Conservation (phyloP, 2,797 vertebrate species). For the Echeneis naucrates region DNA sequence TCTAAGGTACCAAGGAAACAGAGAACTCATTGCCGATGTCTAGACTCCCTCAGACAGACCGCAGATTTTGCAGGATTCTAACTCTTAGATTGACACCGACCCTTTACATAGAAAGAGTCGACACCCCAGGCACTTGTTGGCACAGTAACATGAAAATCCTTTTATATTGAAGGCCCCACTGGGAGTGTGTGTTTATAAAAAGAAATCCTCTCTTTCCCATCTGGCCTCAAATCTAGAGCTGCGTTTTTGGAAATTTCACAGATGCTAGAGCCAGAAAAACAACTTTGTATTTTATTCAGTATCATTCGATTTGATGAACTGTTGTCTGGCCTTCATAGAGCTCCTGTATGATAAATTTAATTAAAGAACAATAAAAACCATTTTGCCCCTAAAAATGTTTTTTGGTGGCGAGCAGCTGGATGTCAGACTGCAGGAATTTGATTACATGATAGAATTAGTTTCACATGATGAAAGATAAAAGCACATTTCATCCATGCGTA, state of each 20-base stretch:
- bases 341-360: neutral
- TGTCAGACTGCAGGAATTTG: neutral
- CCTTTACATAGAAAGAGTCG: conserved; percentile 31
- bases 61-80: conserved; percentile 17
- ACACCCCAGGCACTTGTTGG: conserved; percentile 57
- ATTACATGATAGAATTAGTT: neutral
- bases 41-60: conserved; percentile 15
- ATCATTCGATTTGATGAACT: conserved; percentile 10
- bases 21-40: neutral
- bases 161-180: conserved; percentile 47
- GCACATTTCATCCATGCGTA: neutral
- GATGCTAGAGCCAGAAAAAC: neutral
- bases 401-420: neutral
- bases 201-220: conserved; percentile 2
- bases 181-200: conserved; percentile 29
- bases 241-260: conserved; percentile 28
- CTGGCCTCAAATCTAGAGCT: conserved; percentile 8
- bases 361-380: conserved; percentile 23
- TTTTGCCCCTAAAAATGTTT: neutral
- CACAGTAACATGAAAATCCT: conserved; percentile 69
- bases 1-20: conserved; percentile 39
- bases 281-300: neutral
- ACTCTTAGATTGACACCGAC: conserved; percentile 41
- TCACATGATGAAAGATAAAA: conserved; percentile 5
- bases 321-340: neutral